phyloP scores from a whole-genome alignment of 1,140 invertebrate species.

The Drosophila varians region DNA sequence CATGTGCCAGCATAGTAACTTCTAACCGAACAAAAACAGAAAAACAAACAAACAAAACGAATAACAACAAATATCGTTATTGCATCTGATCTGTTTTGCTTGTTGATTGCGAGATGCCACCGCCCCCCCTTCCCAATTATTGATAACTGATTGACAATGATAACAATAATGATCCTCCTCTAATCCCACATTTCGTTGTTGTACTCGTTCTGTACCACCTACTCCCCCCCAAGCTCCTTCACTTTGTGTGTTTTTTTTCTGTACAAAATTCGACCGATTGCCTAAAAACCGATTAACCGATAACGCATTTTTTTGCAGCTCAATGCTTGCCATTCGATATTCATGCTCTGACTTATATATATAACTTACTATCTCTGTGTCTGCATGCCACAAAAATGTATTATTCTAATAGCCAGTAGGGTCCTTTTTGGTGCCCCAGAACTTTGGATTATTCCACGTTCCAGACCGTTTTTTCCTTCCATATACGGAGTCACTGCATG shows the following conservation, averaged over 20 bases:
- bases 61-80: constrained; percentile 14
- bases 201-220: constrained; percentile 11
- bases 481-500: background rate
- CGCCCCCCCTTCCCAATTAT: too few species aligned
- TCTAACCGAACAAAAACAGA: constrained; percentile 5
- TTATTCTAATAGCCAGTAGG: constrained; percentile 10
- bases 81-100: constrained; percentile 40
- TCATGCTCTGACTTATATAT: constrained; percentile 22
- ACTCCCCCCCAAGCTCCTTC: background rate
- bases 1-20: constrained; percentile 42
- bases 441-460: background rate
- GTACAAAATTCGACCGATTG: constrained; percentile 25
- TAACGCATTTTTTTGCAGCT: constrained; percentile 23
- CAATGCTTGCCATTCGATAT: constrained; percentile 25
- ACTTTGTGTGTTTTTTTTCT: constrained; percentile 13
- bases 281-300: constrained; percentile 22
- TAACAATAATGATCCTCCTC: constrained; percentile 24
- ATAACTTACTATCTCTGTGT: constrained; percentile 24
- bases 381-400: constrained; percentile 30
- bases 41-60: background rate
- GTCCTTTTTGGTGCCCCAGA: background rate
- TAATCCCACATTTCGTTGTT: constrained; percentile 19
- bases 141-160: constrained; percentile 12
- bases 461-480: background rate
- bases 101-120: constrained; percentile 29